Percentiles rank a stretch among this genome's conserved stretches.
phyloP scores from a whole-genome alignment of 1,140 invertebrate species.

The Calephelis virginiensis region DNA sequence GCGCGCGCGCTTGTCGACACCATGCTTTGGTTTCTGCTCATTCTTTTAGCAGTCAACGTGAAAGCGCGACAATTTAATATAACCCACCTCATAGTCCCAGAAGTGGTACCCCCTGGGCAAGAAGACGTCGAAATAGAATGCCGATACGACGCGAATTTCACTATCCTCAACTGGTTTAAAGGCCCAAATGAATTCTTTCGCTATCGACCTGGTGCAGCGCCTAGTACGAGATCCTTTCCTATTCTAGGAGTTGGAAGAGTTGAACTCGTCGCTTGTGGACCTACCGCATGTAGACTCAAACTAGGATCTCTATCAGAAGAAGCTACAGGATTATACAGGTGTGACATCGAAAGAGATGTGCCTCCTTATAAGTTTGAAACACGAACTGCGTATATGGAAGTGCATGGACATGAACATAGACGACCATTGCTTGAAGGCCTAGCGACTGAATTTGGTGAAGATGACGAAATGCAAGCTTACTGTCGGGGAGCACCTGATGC shows the following conservation, averaged over 20 bases:
- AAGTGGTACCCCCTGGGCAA: constrained; percentile 46
- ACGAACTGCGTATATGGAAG: constrained; percentile 55
- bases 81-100: constrained; percentile 57
- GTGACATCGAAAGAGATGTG: constrained; percentile 61
- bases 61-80: constrained; percentile 57
- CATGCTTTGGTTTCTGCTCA: constrained; percentile 49
- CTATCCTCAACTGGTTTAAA: constrained; percentile 68
- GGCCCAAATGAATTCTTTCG: constrained; percentile 65
- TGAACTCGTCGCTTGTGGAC: constrained; percentile 56
- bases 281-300: constrained; percentile 51
- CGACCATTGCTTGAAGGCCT: constrained; percentile 58
- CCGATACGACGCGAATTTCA: constrained; percentile 69
- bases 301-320: constrained; percentile 60
- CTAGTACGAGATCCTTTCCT: constrained; percentile 61
- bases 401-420: constrained; percentile 50
- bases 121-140: constrained; percentile 62
- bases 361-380: constrained; percentile 61
- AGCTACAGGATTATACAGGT: constrained; percentile 62
- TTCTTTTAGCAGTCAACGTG: constrained; percentile 24
- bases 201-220: constrained; percentile 58
- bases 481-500: constrained; percentile 55
- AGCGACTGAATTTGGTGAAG: constrained; percentile 53
- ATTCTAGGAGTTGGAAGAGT: constrained; percentile 59
- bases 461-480: constrained; percentile 58
- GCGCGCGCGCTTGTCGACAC: constrained; percentile 56